Conservation (phyloP, 1,140 invertebrate genomes). For the Drosophila truncata region DNA sequence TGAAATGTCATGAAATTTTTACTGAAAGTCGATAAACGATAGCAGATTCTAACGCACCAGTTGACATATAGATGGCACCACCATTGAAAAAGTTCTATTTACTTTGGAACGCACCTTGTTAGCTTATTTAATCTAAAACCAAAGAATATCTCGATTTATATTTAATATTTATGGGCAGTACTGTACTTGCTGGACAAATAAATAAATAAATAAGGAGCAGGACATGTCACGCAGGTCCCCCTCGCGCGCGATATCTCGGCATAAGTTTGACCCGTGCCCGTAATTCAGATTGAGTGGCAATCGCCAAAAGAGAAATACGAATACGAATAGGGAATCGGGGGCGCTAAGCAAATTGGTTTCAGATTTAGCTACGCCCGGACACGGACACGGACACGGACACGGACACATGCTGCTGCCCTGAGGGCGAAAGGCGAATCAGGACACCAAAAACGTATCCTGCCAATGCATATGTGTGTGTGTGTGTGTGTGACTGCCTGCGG, state of each 20-base stretch:
- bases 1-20: too few species aligned
- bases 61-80: too few species aligned
- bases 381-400: background rate
- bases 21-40: too few species aligned
- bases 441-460: slow-evolving; percentile 37
- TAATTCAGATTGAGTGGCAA: slow-evolving; percentile 62
- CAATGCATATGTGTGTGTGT: slow-evolving; percentile 17
- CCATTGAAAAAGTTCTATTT: too few species aligned
- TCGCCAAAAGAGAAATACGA: background rate
- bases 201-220: background rate
- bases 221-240: slow-evolving; percentile 5
- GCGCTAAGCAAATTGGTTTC: slow-evolving; percentile 76
- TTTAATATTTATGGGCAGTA: background rate
- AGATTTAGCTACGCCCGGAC: slow-evolving; percentile 53
- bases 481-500: slow-evolving; percentile 44
- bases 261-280: slow-evolving; percentile 30
- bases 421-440: slow-evolving; percentile 50
- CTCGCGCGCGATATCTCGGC: slow-evolving; percentile 30
- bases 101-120: too few species aligned
- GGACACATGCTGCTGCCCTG: slow-evolving; percentile 52
- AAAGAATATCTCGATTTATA: background rate
- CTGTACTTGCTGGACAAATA: background rate
- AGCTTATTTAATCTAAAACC: background rate
- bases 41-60: too few species aligned
- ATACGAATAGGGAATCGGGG: background rate